A percentile compares a stretch with the other conserved stretches of the same genome.
Conservation (phyloP, 2,797 vertebrate genomes). For the Prionace glauca region DNA sequence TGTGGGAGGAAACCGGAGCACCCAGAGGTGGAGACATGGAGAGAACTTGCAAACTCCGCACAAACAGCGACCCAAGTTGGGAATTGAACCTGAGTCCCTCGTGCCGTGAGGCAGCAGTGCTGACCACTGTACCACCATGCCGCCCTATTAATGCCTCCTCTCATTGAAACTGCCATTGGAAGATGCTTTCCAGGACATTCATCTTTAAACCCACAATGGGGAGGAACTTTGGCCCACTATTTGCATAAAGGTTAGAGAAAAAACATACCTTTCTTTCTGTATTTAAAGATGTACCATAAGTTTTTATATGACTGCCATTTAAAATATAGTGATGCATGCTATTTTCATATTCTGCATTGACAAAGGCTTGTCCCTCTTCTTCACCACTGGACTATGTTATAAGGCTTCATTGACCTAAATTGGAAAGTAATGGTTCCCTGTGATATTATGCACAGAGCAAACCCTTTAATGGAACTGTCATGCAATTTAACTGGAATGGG, state of each 20-base stretch:
- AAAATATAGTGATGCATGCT: background rate
- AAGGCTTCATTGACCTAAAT: conserved; percentile 17
- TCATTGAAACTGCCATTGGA: background rate
- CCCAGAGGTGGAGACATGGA: too few relatives aligned
- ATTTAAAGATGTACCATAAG: background rate
- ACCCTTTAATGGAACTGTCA: background rate
- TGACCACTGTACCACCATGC: too few relatives aligned
- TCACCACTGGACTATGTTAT: background rate
- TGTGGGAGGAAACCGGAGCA: too few relatives aligned
- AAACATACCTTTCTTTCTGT: background rate
- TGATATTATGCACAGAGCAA: background rate
- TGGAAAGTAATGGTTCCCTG: background rate
- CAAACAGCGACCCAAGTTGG: too few relatives aligned
- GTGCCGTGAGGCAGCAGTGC: too few relatives aligned
- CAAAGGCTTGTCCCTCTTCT: too few relatives aligned
- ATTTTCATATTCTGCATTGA: background rate
- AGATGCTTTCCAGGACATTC: background rate
- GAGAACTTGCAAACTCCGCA: too few relatives aligned
- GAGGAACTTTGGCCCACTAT: background rate
- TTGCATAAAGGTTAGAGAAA: background rate
- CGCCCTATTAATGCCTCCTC: background rate
- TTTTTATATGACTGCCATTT: background rate
- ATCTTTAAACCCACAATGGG: background rate
- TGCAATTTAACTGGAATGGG: background rate
- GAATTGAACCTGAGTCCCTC: too few relatives aligned